phyloP scores from a whole-genome alignment of 2,113 vertebrate species.

The Rhinoderma darwinii region DNA sequence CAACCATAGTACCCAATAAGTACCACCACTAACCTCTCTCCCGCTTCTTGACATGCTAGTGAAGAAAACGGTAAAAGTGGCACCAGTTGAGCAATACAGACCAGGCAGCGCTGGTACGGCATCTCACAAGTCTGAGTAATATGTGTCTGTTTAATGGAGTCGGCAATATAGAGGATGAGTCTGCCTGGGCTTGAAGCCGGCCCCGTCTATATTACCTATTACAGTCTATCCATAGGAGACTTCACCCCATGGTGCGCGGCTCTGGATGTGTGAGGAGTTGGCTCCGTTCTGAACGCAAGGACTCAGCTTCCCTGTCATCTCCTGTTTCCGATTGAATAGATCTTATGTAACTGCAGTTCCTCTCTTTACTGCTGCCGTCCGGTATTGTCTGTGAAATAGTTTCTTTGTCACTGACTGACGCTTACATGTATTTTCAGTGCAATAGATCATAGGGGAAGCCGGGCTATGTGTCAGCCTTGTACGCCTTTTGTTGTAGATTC shows the following conservation, averaged over 20 bases:
- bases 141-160: background rate
- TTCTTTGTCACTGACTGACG: constrained; percentile 22
- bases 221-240: background rate
- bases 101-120: too few species aligned
- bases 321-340: background rate
- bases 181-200: background rate
- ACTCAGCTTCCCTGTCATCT: background rate
- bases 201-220: background rate
- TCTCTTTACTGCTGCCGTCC: constrained; percentile 21
- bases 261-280: background rate
- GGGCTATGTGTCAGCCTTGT: background rate
- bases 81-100: too few species aligned
- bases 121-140: too few species aligned
- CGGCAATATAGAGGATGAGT: background rate
- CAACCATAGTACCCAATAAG: too few species aligned
- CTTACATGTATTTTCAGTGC: constrained; percentile 43
- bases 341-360: constrained; percentile 21
- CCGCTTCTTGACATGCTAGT: too few species aligned
- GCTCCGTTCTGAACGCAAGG: background rate
- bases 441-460: constrained; percentile 19
- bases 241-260: background rate
- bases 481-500: constrained; percentile 17
- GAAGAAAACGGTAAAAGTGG: too few species aligned
- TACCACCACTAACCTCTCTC: too few species aligned
- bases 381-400: constrained; percentile 33